A percentile compares a stretch with the other conserved stretches of the same genome.
Conservation (phyloP, 1,140 invertebrate species). For the Brachionus paranguensis region DNA sequence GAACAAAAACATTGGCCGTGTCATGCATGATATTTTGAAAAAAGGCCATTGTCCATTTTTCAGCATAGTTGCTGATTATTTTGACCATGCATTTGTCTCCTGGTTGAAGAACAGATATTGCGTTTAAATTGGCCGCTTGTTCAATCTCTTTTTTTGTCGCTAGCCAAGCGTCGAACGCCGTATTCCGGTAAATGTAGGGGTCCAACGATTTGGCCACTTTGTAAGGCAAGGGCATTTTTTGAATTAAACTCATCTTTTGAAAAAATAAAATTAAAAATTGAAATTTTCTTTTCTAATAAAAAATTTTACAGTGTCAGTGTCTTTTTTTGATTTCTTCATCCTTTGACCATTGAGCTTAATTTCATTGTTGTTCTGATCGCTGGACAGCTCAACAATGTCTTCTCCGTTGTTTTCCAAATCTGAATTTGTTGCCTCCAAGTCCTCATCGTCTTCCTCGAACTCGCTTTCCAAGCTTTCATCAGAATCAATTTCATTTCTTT, state of each 20-base stretch:
- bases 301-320: background rate
- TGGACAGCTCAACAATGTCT: background rate
- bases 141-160: slow-evolving; percentile 36
- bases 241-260: background rate
- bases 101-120: slow-evolving; percentile 11
- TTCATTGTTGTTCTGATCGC: slow-evolving; percentile 5
- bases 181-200: slow-evolving; percentile 26
- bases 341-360: background rate
- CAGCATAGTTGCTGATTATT: slow-evolving; percentile 4
- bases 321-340: background rate
- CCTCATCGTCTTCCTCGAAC: background rate
- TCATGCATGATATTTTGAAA: slow-evolving; percentile 33
- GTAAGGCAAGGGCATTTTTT: slow-evolving; percentile 40
- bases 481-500: slow-evolving; percentile 22
- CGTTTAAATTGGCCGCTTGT: slow-evolving; percentile 33
- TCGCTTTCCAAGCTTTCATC: background rate
- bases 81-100: slow-evolving; percentile 38
- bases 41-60: slow-evolving; percentile 38
- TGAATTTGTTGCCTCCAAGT: background rate
- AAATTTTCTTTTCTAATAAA: background rate
- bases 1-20: slow-evolving; percentile 23
- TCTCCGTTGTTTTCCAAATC: background rate
- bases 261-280: too few relatives aligned
- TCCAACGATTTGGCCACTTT: slow-evolving; percentile 39
- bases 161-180: slow-evolving; percentile 38